phyloP scores from a whole-genome alignment of 2,113 vertebrate genomes.

The Malurus alboscapulatus region DNA sequence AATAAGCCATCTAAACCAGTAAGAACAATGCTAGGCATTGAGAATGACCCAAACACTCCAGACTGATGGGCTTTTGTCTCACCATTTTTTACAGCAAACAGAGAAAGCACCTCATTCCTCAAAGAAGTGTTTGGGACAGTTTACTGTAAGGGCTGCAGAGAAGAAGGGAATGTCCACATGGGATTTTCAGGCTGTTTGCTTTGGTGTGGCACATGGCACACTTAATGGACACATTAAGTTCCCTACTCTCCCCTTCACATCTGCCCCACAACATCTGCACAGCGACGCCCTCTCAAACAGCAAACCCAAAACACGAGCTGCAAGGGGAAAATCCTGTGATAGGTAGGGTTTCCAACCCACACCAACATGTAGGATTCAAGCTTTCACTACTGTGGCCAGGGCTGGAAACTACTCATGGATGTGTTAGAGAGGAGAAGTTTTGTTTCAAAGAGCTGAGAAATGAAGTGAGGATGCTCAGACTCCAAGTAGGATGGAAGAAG shows the following conservation, averaged over 20 bases:
- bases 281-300: not conserved
- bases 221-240: not conserved
- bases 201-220: not conserved
- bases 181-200: not conserved
- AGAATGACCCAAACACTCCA: not conserved
- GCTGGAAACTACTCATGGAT: accelerated
- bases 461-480: not conserved
- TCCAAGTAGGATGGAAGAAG: not conserved
- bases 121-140: not conserved
- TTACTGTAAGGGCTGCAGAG: not conserved
- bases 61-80: not conserved
- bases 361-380: not conserved
- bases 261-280: not conserved
- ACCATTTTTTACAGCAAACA: not conserved
- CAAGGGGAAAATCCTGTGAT: not conserved
- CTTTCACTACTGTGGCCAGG: not conserved
- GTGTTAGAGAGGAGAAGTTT: not conserved
- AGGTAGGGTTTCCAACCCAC: not conserved
- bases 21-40: accelerated
- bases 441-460: not conserved
- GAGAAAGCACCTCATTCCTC: not conserved
- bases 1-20: not conserved
- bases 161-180: not conserved
- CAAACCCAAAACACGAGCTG: not conserved
- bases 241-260: not conserved